Conservation (phyloP, 2,888 invertebrate genomes). For the Clostera curtula region DNA sequence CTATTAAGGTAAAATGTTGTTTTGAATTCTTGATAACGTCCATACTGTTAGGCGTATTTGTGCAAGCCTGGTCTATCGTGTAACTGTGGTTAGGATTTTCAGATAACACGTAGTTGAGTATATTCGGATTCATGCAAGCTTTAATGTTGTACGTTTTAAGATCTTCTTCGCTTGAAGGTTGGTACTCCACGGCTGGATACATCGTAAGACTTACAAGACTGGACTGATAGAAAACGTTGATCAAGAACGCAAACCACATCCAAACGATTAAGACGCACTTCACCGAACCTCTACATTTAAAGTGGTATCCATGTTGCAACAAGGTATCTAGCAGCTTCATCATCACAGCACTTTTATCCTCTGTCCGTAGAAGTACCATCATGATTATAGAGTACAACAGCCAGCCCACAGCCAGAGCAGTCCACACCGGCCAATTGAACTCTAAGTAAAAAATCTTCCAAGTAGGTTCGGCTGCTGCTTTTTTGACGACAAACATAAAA, state of each 20-base stretch:
- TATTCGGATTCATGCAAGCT: constrained; percentile 24
- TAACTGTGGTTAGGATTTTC: background rate
- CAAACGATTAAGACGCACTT: constrained; percentile 29
- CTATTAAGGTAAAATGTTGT: too few relatives aligned
- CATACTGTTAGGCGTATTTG: too few relatives aligned
- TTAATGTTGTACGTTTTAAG: constrained; percentile 21
- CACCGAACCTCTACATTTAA: constrained; percentile 14
- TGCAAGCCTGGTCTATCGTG: too few relatives aligned
- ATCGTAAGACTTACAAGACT: constrained; percentile 34
- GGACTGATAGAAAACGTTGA: constrained; percentile 35
- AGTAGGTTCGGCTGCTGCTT: constrained; percentile 17
- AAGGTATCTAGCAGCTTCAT: constrained; percentile 30
- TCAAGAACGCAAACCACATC: constrained; percentile 35
- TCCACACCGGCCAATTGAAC: constrained; percentile 32
- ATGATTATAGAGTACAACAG: constrained; percentile 24
- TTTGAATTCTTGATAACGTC: too few relatives aligned
- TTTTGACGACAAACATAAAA: constrained; percentile 28
- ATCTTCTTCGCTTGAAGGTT: constrained; percentile 32
- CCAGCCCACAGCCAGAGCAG: constrained; percentile 22
- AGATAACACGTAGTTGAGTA: constrained; percentile 3
- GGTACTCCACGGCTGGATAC: constrained; percentile 29
- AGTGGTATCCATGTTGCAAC: constrained; percentile 23
- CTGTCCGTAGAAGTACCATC: constrained; percentile 13
- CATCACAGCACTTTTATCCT: constrained; percentile 24
- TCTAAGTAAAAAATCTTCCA: constrained; percentile 34